Base-by-base conservation (phyloP, 2,888 invertebrate genomes). In the Bugulina stolonifera region DNA sequence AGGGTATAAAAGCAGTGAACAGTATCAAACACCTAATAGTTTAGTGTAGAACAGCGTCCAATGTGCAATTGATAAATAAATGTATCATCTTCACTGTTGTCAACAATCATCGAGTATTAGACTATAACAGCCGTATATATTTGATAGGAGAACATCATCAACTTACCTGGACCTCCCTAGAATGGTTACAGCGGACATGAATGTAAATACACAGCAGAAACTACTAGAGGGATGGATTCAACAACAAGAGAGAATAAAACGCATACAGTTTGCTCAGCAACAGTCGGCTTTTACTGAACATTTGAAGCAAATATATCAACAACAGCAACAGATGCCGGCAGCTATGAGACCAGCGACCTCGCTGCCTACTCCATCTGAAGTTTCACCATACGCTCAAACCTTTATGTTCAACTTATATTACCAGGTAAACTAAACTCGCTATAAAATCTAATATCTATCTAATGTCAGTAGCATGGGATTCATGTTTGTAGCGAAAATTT, bases 401-500 rank as follows among this genome's bases (percentile, higher is more conserved):
- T 64, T 64, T 27, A 64, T 64, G 32, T 64, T 64, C 32, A 64
- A 64, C 64, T 27, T 64, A 2, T 64, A 64, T 34, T 64, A 64
- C 27, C 64, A 64, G 64, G 64, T 64, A 64, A 43, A 43, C 18
- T 43, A n/a, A n/a, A n/a, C n/a, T n/a, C n/a, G n/a, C n/a, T n/a
- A n/a, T n/a, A n/a, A n/a, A n/a, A n/a, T n/a, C n/a, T n/a, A n/a
- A n/a, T n/a, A n/a, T n/a, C n/a, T n/a, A n/a, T n/a, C n/a, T n/a
- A n/a, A n/a, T n/a, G n/a, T n/a, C n/a, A n/a, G n/a, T n/a, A n/a
- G n/a, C n/a, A n/a, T n/a, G n/a, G n/a, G n/a, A n/a, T n/a, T n/a
- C n/a, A n/a, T n/a, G n/a, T n/a, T n/a, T n/a, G n/a, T n/a, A n/a
- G n/a, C n/a, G n/a, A n/a, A n/a, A n/a, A n/a, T n/a, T n/a, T n/a